Conservation (phyloP, 2,797 vertebrate genomes). For the Chrysocyon brachyurus region DNA sequence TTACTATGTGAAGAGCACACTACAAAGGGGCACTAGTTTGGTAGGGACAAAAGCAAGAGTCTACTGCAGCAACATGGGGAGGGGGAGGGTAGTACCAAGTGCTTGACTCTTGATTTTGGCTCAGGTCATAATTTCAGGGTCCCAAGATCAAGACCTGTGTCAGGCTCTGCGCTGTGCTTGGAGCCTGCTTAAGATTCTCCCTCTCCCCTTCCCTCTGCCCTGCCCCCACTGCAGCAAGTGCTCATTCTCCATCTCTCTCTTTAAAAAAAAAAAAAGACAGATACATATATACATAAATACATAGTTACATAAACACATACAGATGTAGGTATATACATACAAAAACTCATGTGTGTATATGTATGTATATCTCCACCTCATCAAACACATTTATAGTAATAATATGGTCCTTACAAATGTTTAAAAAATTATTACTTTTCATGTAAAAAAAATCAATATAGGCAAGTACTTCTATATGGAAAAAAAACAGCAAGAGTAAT, state of each 20-base stretch:
- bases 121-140: neutral
- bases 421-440: neutral
- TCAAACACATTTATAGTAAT: neutral
- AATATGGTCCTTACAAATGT: neutral
- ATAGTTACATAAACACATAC: neutral
- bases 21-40: neutral
- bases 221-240: neutral
- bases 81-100: neutral
- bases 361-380: neutral
- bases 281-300: neutral
- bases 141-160: neutral
- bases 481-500: neutral
- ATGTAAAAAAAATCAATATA: neutral
- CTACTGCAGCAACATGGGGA: neutral
- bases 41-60: neutral
- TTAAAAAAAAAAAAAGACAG: too few species aligned
- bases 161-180: neutral
- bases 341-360: neutral
- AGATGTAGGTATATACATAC: neutral
- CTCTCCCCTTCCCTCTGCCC: neutral
- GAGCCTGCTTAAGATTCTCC: neutral
- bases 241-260: too few species aligned
- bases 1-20: neutral
- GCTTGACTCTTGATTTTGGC: neutral
- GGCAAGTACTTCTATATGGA: neutral